Conservation (phyloP, 2,888 invertebrate genomes). For the Micropterix aruncella region DNA sequence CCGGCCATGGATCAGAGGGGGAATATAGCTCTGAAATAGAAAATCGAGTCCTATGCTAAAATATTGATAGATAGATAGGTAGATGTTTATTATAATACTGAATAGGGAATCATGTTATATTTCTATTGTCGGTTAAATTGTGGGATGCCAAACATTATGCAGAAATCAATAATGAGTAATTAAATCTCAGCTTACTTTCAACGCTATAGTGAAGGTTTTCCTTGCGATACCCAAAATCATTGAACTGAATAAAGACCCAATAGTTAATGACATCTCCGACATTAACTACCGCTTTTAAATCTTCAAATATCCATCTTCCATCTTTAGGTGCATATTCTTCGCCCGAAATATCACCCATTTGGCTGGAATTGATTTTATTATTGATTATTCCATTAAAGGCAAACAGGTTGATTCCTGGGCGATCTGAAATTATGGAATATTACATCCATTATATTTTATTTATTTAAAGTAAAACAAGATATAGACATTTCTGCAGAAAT, state of each 20-base stretch:
- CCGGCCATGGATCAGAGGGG: too few species aligned
- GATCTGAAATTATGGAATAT: too few species aligned
- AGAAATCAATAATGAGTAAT: neutral
- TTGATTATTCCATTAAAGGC: conserved; percentile 53
- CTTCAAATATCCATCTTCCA: conserved; percentile 37
- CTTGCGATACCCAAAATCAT: conserved; percentile 29
- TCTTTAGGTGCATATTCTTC: conserved; percentile 27
- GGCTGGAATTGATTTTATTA: conserved; percentile 26
- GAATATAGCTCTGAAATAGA: too few species aligned
- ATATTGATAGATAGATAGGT: conserved; percentile 3
- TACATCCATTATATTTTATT: too few species aligned
- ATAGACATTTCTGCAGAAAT: too few species aligned
- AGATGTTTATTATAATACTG: too few species aligned
- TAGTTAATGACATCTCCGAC: conserved; percentile 43
- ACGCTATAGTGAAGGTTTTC: conserved; percentile 27
- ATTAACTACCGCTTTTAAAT: conserved; percentile 26
- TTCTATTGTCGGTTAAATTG: neutral
- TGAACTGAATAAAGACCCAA: conserved; percentile 42
- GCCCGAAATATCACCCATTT: conserved; percentile 36
- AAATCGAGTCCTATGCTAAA: neutral
- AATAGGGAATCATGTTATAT: too few species aligned
- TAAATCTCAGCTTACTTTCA: conserved; percentile 18
- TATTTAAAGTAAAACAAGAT: too few species aligned
- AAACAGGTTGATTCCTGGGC: conserved; percentile 36
- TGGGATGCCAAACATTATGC: conserved; percentile 1